phyloP scores from a whole-genome alignment of 2,797 vertebrate genomes.

The Sebastes iracundus region DNA sequence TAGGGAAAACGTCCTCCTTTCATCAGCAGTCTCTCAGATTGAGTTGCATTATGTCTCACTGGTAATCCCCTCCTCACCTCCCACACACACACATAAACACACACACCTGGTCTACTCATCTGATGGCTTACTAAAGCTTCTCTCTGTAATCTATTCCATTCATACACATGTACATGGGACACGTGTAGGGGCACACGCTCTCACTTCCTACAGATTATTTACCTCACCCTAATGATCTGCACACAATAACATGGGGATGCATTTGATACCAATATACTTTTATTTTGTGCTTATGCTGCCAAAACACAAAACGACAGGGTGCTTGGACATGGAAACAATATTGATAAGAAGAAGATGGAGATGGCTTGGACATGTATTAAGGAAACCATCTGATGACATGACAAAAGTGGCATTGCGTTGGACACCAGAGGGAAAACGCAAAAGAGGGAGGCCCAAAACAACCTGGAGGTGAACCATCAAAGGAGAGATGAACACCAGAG shows the following conservation, averaged over 20 bases:
- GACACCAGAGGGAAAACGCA: too few relatives aligned
- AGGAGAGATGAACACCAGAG: too few relatives aligned
- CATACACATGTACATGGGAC: not conserved
- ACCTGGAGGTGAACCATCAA: too few relatives aligned
- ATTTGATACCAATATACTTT: not conserved
- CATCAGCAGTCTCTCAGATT: conserved; percentile 62
- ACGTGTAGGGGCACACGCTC: not conserved
- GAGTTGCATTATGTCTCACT: conserved; percentile 35
- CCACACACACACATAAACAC: not conserved
- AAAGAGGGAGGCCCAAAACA: too few relatives aligned
- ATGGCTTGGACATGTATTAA: too few relatives aligned
- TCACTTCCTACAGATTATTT: not conserved
- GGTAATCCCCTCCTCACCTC: conserved; percentile 40
- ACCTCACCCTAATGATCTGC: not conserved
- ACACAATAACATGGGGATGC: not conserved
- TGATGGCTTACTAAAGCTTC: conserved; percentile 1
- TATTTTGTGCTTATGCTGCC: not conserved
- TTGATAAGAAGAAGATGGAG: too few relatives aligned
- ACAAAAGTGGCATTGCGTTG: too few relatives aligned
- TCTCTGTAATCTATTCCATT: conserved; percentile 15
- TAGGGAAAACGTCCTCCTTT: conserved; percentile 22
- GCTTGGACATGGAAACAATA: too few relatives aligned
- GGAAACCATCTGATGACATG: too few relatives aligned
- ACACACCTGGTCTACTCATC: conserved; percentile 31
- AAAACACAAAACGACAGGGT: not conserved